Evolutionary conservation across 2,113 vertebrate genomes (phyloP), one percentile per base, ranked within the genome.

Genomic region (Grallaria varia): DNA sequence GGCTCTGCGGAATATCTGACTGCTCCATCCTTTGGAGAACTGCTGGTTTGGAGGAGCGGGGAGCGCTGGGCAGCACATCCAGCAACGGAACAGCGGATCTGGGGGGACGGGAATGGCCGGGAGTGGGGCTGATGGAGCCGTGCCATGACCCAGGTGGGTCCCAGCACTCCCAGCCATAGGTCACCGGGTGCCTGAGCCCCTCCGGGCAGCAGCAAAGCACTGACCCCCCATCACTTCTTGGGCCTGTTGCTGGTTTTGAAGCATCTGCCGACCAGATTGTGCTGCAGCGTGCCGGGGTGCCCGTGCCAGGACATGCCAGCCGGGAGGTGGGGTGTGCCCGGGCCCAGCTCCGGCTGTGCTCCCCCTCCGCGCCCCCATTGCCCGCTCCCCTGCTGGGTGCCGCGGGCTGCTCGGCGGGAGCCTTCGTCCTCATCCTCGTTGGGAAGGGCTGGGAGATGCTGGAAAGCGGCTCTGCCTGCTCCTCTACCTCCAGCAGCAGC

Each of bases 1-100:
- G 96, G 96, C 94, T 96, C 95, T 72, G 94, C 62, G 47, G 84
- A 92, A 84, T 91, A 52, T 95, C 93, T 89, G 40, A 77, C 81
- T 82, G 91, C 95, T 94, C 75, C 84, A 39, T 75, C 94, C 91
- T 91, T 95, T 79, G 94, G 83, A 75, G 64, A 86, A 56, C 1
- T 16, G 56, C 39, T 42, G 78, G 14, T 82, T 82, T 28, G 78
- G 90, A 93, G 91, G 73, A 88, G 94, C 3, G 0, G 81, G 80
- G 84, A 84, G 83, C 31, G 49, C 89, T 5, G 42, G 52, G 50
- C 39, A 40, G 94, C 77, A 92, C 89, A 76, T 44, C 81, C 93
- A n/a, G 84, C 23, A 16, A 71, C 85, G 80, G 82, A 80, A 25
- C 22, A 19, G 79, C 0, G 23, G 50, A 9, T 90, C 40, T 76